phyloP scores from a whole-genome alignment of 2,888 invertebrate genomes.

The Habroteleia sp. region DNA sequence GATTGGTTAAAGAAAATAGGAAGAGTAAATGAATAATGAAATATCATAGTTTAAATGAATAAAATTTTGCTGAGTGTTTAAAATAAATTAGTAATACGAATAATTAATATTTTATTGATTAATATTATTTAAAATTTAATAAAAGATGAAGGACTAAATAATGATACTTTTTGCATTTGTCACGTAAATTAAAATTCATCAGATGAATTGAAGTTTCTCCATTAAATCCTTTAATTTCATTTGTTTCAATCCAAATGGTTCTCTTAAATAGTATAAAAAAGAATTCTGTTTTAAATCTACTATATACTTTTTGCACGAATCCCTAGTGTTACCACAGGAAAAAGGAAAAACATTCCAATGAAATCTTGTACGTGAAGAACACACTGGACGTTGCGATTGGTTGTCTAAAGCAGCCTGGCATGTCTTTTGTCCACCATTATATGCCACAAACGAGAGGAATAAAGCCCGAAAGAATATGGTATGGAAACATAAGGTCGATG shows the following conservation, averaged over 20 bases:
- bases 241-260: neutral
- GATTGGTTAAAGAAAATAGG: too few relatives aligned
- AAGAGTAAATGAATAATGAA: too few relatives aligned
- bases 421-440: slow-evolving; percentile 26
- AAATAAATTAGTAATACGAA: too few relatives aligned
- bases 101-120: too few relatives aligned
- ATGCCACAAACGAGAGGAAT: slow-evolving; percentile 17
- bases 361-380: slow-evolving; percentile 33
- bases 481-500: slow-evolving; percentile 40
- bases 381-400: slow-evolving; percentile 22
- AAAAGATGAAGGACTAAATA: too few relatives aligned
- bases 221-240: slow-evolving; percentile 9
- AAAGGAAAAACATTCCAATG: slow-evolving; percentile 9
- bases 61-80: too few relatives aligned
- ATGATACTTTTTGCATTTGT: too few relatives aligned
- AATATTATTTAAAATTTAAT: too few relatives aligned
- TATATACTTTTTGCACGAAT: slow-evolving; percentile 16
- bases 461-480: slow-evolving; percentile 26
- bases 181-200: too few relatives aligned
- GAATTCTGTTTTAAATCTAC: slow-evolving; percentile 7
- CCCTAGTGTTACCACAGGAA: slow-evolving; percentile 14
- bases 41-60: too few relatives aligned
- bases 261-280: slow-evolving; percentile 6
- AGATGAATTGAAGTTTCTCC: too few relatives aligned
- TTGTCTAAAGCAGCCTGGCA: neutral